A percentile compares a stretch with the other conserved stretches of the same genome.
Evolutionary conservation across 2,888 invertebrate species (phyloP).

Genomic region (Steinernema carpocapsae): DNA sequence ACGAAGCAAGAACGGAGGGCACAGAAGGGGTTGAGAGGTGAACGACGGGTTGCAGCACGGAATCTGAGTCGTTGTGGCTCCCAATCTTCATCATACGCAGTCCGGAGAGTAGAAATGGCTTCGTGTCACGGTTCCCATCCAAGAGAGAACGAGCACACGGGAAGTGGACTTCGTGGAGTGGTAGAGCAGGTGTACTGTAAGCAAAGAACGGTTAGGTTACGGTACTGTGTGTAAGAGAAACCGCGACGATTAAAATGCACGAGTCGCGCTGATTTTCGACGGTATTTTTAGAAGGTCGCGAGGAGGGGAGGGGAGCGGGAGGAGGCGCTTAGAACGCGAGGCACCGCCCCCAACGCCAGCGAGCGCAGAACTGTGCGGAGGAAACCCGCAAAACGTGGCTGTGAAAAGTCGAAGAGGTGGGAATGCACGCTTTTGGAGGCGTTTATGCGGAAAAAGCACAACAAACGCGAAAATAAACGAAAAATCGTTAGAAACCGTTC

Average conservation of each 20-base stretch:
- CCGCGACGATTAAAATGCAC: conserved; percentile 31
- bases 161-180: background rate
- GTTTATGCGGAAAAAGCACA: too few species aligned
- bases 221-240: conserved; percentile 11
- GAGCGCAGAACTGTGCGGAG: too few species aligned
- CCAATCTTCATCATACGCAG: conserved; percentile 27
- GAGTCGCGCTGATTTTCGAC: conserved; percentile 19
- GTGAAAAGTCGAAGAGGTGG: too few species aligned
- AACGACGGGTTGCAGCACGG: background rate
- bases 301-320: conserved; percentile 17
- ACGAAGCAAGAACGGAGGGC: background rate
- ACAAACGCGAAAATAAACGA: too few species aligned
- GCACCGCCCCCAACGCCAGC: background rate
- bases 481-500: too few species aligned
- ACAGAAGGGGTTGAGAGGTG: background rate
- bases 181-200: conserved; percentile 13
- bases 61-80: background rate
- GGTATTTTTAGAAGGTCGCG: conserved; percentile 34
- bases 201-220: conserved; percentile 2
- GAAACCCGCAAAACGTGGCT: too few species aligned
- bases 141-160: background rate
- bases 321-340: background rate
- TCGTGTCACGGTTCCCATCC: conserved; percentile 14
- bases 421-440: too few species aligned
- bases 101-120: background rate